Evolutionary conservation across 1,140 invertebrate species (phyloP).

Genomic region (Drosophila athabasca): DNA sequence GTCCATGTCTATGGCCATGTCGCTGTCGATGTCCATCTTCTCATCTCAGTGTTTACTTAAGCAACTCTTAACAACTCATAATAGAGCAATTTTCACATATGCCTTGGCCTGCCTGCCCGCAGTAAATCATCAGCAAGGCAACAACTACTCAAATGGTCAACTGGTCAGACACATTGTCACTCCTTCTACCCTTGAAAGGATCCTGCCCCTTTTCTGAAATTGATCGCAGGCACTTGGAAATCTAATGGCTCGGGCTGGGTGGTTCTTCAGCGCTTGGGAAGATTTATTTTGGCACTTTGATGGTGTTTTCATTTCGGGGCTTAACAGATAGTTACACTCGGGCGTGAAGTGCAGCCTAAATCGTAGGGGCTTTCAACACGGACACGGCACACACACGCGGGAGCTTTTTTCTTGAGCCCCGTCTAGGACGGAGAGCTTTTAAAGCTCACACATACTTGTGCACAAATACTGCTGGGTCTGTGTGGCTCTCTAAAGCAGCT

Average conservation of each 20-base stretch:
- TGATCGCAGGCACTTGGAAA: conserved; percentile 71
- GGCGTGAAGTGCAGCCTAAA: conserved; percentile 41
- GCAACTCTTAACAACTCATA: conserved; percentile 82
- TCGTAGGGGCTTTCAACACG: conserved; percentile 6
- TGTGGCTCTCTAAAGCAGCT: conserved; percentile 27
- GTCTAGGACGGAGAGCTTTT: no score
- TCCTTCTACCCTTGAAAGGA: conserved; percentile 49
- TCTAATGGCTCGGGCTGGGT: conserved; percentile 53
- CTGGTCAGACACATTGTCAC: conserved; percentile 66
- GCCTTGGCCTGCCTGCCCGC: conserved; percentile 41
- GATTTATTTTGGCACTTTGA: conserved; percentile 67
- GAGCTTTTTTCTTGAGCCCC: no score
- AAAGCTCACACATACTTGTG: no score
- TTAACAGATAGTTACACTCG: conserved; percentile 36
- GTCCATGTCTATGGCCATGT: conserved; percentile 42
- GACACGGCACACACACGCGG: neutral
- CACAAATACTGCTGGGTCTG: no score
- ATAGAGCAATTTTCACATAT: conserved; percentile 83
- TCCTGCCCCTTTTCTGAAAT: conserved; percentile 60
- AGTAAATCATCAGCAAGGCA: conserved; percentile 62
- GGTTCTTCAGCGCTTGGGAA: conserved; percentile 26
- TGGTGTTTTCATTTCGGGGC: conserved; percentile 44
- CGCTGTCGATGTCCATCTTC: conserved; percentile 33
- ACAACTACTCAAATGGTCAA: conserved; percentile 40
- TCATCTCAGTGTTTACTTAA: conserved; percentile 67